phyloP scores from a whole-genome alignment of 2,797 vertebrate genomes.

The Anguilla megastoma region DNA sequence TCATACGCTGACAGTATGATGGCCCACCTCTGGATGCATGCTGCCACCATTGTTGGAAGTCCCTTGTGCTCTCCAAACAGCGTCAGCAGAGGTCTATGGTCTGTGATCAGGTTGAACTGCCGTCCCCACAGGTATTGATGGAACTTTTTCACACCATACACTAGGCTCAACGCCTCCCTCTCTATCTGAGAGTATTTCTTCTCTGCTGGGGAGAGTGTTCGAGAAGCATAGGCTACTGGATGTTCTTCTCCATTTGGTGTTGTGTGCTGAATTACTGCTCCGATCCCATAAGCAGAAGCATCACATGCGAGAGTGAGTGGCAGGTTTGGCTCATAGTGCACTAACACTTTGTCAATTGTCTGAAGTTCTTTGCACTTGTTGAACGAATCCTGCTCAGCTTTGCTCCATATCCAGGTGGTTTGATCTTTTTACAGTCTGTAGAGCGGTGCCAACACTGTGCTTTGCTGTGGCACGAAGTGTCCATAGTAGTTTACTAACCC shows the following conservation, averaged over 20 bases:
- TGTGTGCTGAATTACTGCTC: slow-evolving; percentile 42
- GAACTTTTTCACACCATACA: slow-evolving; percentile 32
- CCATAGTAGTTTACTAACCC: no score
- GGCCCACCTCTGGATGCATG: no score
- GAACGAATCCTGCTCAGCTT: background rate
- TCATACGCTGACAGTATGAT: no score
- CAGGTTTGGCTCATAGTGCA: slow-evolving; percentile 32
- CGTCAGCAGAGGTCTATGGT: no score
- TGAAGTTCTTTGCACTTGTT: slow-evolving; percentile 37
- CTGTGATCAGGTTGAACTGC: no score
- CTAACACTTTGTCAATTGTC: slow-evolving; percentile 34
- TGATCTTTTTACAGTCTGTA: no score
- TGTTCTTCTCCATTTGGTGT: background rate
- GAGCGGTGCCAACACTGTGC: no score
- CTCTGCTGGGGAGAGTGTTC: slow-evolving; percentile 35
- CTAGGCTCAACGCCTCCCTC: slow-evolving; percentile 26
- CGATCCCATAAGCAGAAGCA: slow-evolving; percentile 34
- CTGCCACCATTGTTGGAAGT: no score
- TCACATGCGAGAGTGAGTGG: slow-evolving; percentile 39
- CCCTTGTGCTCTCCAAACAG: no score
- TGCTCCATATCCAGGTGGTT: slow-evolving; percentile 15
- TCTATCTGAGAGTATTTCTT: slow-evolving; percentile 33
- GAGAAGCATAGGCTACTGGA: slow-evolving; percentile 38
- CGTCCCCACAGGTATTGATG: no score
- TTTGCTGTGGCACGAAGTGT: no score